Evolutionary conservation across 2,888 invertebrate genomes (phyloP).

Genomic region (Pseudolycoriella hygida): DNA sequence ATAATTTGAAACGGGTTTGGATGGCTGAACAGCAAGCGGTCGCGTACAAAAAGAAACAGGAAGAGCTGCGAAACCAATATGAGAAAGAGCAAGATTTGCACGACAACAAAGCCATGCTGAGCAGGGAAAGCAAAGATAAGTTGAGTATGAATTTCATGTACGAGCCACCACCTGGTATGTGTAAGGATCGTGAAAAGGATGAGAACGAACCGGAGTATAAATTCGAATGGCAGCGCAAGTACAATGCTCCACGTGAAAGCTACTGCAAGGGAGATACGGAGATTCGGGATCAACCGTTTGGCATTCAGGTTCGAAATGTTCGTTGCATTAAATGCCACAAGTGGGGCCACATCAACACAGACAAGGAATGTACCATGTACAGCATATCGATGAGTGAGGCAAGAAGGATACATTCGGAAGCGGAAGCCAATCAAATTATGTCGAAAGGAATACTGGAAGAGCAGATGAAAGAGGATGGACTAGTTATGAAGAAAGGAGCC

Average conservation of each 20-base stretch:
- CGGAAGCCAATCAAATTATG: slow-evolving; percentile 44
- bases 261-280: slow-evolving; percentile 96
- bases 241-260: slow-evolving; percentile 95
- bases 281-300: slow-evolving; percentile 96
- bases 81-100: slow-evolving; percentile 98
- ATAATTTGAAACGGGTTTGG: slow-evolving; percentile 98
- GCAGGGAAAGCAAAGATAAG: slow-evolving; percentile 97
- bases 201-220: slow-evolving; percentile 94
- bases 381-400: slow-evolving; percentile 69
- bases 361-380: slow-evolving; percentile 92
- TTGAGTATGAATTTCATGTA: slow-evolving; percentile 98
- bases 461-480: slow-evolving; percentile 83
- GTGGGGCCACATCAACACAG: slow-evolving; percentile 77
- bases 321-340: slow-evolving; percentile 98
- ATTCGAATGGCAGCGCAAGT: slow-evolving; percentile 99
- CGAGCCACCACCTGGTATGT: slow-evolving; percentile 94
- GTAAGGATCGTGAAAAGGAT: slow-evolving; percentile 78
- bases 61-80: slow-evolving; percentile 89
- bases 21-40: slow-evolving; percentile 98
- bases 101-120: slow-evolving; percentile 91
- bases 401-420: slow-evolving; percentile 43
- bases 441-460: slow-evolving; percentile 58
- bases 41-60: slow-evolving; percentile 94
- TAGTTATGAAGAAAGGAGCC: slow-evolving; percentile 68
- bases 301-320: slow-evolving; percentile 92